Base-by-base conservation (phyloP, 2,888 invertebrate genomes). In the Drosophila conformis region DNA sequence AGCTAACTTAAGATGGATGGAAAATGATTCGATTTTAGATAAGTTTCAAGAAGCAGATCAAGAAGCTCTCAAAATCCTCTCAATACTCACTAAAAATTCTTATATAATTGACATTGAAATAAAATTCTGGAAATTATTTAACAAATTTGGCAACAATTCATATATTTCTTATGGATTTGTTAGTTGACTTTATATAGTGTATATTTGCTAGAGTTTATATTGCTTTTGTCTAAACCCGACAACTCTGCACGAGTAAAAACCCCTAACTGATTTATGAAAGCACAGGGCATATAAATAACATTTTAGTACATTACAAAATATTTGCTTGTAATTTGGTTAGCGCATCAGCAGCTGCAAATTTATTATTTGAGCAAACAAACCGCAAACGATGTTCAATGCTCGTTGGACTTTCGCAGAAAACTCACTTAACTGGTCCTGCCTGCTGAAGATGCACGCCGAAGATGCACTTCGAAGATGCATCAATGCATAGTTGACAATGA, bases 391-490 rank as follows among this genome's bases (percentile, higher is more conserved):
- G 71, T 69, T 68, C 52, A 31, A 53, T 25, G 15, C 1, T 46
- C 4, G 25, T 13, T 69, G 83, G 61, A 73, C 36, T 82, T 82
- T 71, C 46, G 65, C 53, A 54, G 71, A 71, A 76, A 79, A 33
- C 57, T 33, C 73, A 59, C 35, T 64, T 54, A 78, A 83, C 82
- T 83, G 84, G 84, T 78, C 62, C 36, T 62, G 67, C 29, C 56
- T 29, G 63, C 13, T 38, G 38, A 56, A 56, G 56, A 56, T 56
- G n/a, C 56, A 56, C 38, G 56, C 29, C 40, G 56, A 56, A 38
- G 56, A 56, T 56, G 56, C 56, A 56, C 38, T 66, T 53, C 64
- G 71, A 78, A 82, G 82, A 81, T 82, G 82, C 84, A 69, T 78
- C 64, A 61, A 27, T 49, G 33, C n/a, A 25, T 46, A 25, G 76